Evolutionary conservation across 92 coral and sea anemone species (phyloP).

Genomic region (Zoanthus sociatus): DNA sequence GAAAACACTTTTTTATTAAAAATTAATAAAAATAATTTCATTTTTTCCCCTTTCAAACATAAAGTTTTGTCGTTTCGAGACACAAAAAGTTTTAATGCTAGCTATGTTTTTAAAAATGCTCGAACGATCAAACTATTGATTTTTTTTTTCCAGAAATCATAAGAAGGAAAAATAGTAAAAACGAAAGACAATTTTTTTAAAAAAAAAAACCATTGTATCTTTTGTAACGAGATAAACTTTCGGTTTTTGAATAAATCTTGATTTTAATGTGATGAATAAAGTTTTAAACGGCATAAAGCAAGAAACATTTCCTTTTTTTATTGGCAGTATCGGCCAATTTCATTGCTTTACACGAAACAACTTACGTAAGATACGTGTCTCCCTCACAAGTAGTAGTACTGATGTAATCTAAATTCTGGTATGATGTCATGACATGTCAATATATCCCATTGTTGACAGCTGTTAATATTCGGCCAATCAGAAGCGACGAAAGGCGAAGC

Average conservation of each 20-base stretch:
- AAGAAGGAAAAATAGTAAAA: not conserved
- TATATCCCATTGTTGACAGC: slow-evolving; percentile 23
- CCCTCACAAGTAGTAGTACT: not conserved
- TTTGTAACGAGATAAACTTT: not conserved
- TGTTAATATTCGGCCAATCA: slow-evolving; percentile 26
- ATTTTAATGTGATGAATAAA: not conserved
- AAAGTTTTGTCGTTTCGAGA: not conserved
- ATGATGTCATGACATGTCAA: slow-evolving; percentile 49
- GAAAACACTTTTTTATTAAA: slow-evolving; percentile 39
- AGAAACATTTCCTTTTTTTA: not conserved
- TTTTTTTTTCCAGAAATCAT: no score
- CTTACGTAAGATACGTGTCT: not conserved
- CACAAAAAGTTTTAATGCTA: not conserved
- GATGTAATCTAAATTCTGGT: slow-evolving; percentile 5
- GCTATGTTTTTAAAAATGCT: not conserved
- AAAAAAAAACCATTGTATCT: not conserved
- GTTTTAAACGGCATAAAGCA: not conserved
- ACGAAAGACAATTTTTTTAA: not conserved
- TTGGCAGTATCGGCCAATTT: not conserved
- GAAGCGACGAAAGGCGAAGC: slow-evolving; percentile 1
- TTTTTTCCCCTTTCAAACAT: not conserved
- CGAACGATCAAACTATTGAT: no score
- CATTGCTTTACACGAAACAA: not conserved
- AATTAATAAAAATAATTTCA: slow-evolving; percentile 33
- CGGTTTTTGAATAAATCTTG: not conserved